Evolutionary conservation across 2,888 invertebrate genomes (phyloP).

Genomic region (Punctoribates punctum): DNA sequence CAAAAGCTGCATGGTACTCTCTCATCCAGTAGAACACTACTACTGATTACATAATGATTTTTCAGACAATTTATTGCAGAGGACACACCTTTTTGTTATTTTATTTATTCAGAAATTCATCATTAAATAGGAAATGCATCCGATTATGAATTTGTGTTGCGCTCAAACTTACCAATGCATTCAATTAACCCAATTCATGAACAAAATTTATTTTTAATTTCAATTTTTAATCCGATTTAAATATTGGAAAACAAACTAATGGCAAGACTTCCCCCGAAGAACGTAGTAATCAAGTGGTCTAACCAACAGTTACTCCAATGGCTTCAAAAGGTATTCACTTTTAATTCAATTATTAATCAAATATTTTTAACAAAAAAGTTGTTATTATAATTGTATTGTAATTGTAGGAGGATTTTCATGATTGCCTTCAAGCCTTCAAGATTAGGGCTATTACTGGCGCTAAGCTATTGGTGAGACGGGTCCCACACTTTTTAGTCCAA

Average conservation of each 20-base stretch:
- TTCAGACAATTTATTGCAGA: background rate
- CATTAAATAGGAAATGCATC: constrained; percentile 28
- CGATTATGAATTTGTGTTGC: constrained; percentile 20
- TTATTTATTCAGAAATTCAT: constrained; percentile 28
- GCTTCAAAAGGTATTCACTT: constrained; percentile 12
- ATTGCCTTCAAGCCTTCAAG: constrained; percentile 46
- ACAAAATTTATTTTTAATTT: constrained; percentile 7
- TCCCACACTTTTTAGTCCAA: background rate
- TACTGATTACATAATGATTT: no score
- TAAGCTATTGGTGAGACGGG: constrained; percentile 42
- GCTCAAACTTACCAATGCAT: background rate
- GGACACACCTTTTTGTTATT: constrained; percentile 25
- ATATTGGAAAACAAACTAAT: constrained; percentile 10
- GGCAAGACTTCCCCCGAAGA: constrained; percentile 26
- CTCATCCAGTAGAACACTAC: no score
- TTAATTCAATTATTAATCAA: background rate
- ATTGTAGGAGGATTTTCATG: constrained; percentile 43
- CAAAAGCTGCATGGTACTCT: no score
- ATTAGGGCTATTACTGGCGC: constrained; percentile 44
- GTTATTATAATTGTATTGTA: background rate
- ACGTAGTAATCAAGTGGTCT: constrained; percentile 5
- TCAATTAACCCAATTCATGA: constrained; percentile 2
- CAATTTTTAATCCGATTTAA: background rate
- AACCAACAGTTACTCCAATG: constrained; percentile 17
- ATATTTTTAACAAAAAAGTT: background rate